Conservation (phyloP, 2,113 vertebrate genomes). For the Sula dactylatra region DNA sequence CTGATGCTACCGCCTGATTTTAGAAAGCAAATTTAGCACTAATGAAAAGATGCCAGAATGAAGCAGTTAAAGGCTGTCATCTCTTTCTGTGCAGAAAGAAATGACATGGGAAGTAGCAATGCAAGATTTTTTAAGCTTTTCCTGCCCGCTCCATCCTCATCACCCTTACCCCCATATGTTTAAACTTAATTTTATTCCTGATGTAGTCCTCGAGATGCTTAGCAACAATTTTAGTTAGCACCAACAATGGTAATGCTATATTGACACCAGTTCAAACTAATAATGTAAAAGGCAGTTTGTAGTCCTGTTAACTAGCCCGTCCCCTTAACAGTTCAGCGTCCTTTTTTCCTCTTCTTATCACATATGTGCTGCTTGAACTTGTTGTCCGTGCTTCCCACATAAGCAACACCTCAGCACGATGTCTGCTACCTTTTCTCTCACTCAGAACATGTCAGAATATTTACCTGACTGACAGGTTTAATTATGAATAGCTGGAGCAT, state of each 20-base stretch:
- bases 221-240: background rate
- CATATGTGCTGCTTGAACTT: background rate
- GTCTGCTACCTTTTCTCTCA: background rate
- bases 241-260: background rate
- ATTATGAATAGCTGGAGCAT: slow-evolving; percentile 17
- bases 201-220: background rate
- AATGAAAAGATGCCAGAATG: background rate
- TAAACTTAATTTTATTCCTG: background rate
- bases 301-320: background rate
- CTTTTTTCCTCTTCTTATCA: background rate
- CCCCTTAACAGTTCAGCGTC: background rate
- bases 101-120: background rate
- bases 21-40: slow-evolving; percentile 11
- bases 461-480: slow-evolving; percentile 28
- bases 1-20: background rate
- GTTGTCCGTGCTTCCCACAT: background rate
- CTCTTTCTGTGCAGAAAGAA: background rate
- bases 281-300: background rate
- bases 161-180: background rate
- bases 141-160: background rate
- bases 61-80: background rate
- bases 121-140: background rate
- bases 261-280: background rate
- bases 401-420: background rate
- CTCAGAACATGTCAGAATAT: background rate